phyloP scores from a whole-genome alignment of 2,888 invertebrate species.

The Zonitis immaculata region DNA sequence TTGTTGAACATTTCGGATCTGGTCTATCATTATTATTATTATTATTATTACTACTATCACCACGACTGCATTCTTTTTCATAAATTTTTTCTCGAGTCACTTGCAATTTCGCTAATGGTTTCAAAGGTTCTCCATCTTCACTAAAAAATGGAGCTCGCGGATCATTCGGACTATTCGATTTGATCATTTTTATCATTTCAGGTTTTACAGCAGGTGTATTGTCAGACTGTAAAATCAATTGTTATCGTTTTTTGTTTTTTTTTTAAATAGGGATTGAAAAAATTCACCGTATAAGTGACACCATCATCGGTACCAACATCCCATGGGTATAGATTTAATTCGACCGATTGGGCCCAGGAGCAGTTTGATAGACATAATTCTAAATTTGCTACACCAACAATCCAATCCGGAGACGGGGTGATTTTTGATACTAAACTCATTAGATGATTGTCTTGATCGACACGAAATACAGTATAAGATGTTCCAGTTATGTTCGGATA shows the following conservation, averaged over 20 bases:
- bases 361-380: conserved; percentile 89
- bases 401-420: conserved; percentile 97
- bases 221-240: not conserved
- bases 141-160: conserved; percentile 89
- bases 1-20: conserved; percentile 22
- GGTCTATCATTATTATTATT: conserved; percentile 4
- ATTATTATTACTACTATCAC: conserved; percentile 47
- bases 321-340: conserved; percentile 87
- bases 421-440: conserved; percentile 94
- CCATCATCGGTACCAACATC: conserved; percentile 96
- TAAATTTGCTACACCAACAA: conserved; percentile 86
- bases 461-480: conserved; percentile 83
- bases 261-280: too few relatives aligned
- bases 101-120: conserved; percentile 79
- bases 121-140: conserved; percentile 66
- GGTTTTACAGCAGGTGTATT: conserved; percentile 37
- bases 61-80: conserved; percentile 64
- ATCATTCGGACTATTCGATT: conserved; percentile 80
- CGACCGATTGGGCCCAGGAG: conserved; percentile 79
- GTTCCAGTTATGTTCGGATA: conserved; percentile 83
- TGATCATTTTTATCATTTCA: conserved; percentile 76
- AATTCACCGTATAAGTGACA: conserved; percentile 79
- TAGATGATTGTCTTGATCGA: conserved; percentile 87
- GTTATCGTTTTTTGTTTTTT: too few relatives aligned
- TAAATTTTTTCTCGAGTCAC: conserved; percentile 73